Evolutionary conservation across 2,888 invertebrate species (phyloP), one percentile per base, ranked within the genome.

Genomic region (Agriotes lineatus): DNA sequence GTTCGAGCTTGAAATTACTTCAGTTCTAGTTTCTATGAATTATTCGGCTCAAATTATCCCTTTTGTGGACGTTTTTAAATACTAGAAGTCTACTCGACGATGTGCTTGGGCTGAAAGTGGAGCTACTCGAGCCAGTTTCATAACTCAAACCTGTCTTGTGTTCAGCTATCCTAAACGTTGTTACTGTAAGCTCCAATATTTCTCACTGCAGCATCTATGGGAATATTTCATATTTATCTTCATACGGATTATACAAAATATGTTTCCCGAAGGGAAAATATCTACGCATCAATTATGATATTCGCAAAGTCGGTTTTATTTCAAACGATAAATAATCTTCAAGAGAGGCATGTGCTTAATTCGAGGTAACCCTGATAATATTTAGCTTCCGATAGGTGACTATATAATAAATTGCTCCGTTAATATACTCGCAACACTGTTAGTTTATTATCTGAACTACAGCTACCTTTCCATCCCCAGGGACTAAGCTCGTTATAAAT

Each of bases 1-100:
- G 56, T 65, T 65, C 61, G 54, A 65, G 69, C 69, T 69, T 69
- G 69, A 69, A 69, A 69, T 69, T 69, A 60, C 69, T 65, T 69
- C 50, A 35, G 56, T 57, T 59, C 59, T 67, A 67, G 66, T 67
- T 67, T 60, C 33, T 60, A 60, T 67, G 66, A 67, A 58, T 65
- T 60, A 58, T 65, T 65, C 48, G 19, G 14, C 37, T 65, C 52
- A 48, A 45, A 58, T 58, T 65, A 58, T 14, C 33, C 18, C 37
- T 37, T 48, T 42, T 58, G 42, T 58, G 25, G 12, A 25, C 12
- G 30, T 39, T 65, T 65, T 64, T 56, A 64, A 64, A 57, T 57
- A 12, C 19, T 22, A 20, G 33, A 52, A 33, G 52, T 52, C 33
- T 16, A 22, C 22, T 20, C 9, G 10, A 52, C 9, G 1, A 33